phyloP scores from a whole-genome alignment of 2,113 vertebrate genomes.

The Gracilinanus agilis region DNA sequence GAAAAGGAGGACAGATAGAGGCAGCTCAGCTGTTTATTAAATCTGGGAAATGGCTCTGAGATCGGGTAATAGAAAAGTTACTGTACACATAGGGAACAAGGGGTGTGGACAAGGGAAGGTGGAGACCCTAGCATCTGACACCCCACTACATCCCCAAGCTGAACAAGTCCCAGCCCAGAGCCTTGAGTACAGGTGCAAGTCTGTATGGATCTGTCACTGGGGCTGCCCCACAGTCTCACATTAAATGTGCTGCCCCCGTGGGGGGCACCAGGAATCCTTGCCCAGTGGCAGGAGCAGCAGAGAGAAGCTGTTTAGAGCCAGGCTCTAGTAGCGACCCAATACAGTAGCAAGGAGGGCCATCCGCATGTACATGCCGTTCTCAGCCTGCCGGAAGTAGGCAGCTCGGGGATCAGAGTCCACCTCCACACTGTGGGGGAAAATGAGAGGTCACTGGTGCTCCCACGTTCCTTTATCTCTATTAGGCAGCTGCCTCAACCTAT shows the following conservation, averaged over 20 bases:
- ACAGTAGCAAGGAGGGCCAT: conserved; percentile 97
- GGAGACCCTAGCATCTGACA: background rate
- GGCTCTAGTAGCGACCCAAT: conserved; percentile 87
- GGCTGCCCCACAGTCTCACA: background rate
- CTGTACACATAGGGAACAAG: conserved; percentile 41
- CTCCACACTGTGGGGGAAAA: conserved; percentile 86
- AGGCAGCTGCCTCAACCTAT: too few relatives aligned
- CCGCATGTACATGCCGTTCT: conserved; percentile 97
- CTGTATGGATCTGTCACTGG: background rate
- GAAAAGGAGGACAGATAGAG: conserved; percentile 7
- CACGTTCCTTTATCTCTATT: rapidly evolving
- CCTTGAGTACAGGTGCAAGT: background rate
- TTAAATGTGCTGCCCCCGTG: conserved; percentile 64
- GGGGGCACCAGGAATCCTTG: conserved; percentile 54
- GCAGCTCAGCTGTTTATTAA: conserved; percentile 73
- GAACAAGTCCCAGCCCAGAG: conserved; percentile 10
- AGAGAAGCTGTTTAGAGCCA: background rate
- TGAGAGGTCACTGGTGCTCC: background rate
- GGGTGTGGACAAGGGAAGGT: background rate
- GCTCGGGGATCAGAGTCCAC: conserved; percentile 96
- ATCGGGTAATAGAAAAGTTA: conserved; percentile 64
- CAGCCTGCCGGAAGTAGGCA: conserved; percentile 97
- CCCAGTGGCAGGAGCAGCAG: conserved; percentile 49
- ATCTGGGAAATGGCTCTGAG: background rate
- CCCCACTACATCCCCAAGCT: background rate